phyloP scores from a whole-genome alignment of 1,140 invertebrate species.

The Helicoverpa zea region DNA sequence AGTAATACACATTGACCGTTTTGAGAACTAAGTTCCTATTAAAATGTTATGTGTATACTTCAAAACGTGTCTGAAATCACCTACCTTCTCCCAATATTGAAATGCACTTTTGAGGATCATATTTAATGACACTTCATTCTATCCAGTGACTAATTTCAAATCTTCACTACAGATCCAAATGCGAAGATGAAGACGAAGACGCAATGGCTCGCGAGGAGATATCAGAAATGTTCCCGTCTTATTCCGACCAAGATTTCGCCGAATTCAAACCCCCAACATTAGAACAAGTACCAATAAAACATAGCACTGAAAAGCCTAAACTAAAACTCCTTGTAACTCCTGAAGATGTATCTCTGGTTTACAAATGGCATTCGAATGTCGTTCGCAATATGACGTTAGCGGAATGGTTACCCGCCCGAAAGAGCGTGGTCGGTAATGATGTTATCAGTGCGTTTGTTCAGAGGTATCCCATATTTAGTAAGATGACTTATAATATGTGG shows the following conservation, averaged over 20 bases:
- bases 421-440: slow-evolving; percentile 78
- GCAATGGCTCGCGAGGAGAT: slow-evolving; percentile 91
- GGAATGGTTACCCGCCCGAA: slow-evolving; percentile 87
- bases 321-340: slow-evolving; percentile 82
- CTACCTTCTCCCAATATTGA: too few species aligned
- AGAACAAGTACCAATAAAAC: slow-evolving; percentile 72
- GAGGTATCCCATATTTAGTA: slow-evolving; percentile 88
- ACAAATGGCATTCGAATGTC: slow-evolving; percentile 89
- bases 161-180: slow-evolving; percentile 84
- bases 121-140: too few species aligned
- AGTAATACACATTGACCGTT: too few species aligned
- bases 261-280: slow-evolving; percentile 87
- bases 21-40: too few species aligned
- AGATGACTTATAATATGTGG: slow-evolving; percentile 83
- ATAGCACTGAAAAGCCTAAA: slow-evolving; percentile 60
- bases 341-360: slow-evolving; percentile 88
- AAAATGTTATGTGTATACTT: too few species aligned
- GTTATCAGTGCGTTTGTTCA: slow-evolving; percentile 87
- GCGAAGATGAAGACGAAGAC: slow-evolving; percentile 91
- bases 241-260: slow-evolving; percentile 90
- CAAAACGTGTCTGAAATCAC: too few species aligned
- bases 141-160: background rate
- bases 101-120: too few species aligned
- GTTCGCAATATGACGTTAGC: slow-evolving; percentile 86
- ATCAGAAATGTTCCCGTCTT: slow-evolving; percentile 92